Conservation (phyloP, 2,113 vertebrate genomes). For the Ophthalmolycus amberensis region DNA sequence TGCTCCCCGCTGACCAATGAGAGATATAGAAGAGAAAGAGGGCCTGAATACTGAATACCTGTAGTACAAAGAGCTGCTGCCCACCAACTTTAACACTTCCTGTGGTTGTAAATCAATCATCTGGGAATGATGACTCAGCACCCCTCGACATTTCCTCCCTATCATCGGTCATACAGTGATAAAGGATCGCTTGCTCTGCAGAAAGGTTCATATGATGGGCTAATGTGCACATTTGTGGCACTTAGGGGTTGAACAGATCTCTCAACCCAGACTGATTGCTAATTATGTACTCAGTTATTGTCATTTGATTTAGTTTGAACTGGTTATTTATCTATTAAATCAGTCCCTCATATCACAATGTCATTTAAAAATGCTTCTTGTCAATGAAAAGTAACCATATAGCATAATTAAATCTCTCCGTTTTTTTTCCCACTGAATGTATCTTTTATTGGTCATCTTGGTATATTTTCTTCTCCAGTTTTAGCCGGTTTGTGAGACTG, state of each 20-base stretch:
- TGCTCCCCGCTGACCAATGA: constrained; percentile 17
- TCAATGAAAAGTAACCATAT: background rate
- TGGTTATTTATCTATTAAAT: background rate
- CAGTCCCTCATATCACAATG: background rate
- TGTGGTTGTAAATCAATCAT: constrained; percentile 31
- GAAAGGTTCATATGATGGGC: constrained; percentile 10
- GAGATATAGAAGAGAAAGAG: background rate
- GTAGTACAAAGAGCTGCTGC: background rate
- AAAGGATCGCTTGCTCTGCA: constrained; percentile 24
- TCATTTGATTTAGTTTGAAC: background rate
- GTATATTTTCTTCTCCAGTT: background rate
- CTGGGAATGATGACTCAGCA: constrained; percentile 22
- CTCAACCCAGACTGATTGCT: background rate
- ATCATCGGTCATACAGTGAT: background rate
- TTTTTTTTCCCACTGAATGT: background rate
- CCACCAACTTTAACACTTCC: background rate
- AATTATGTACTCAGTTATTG: constrained; percentile 11
- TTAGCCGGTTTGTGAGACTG: background rate
- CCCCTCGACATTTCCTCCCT: background rate
- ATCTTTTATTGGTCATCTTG: background rate
- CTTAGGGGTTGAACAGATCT: background rate
- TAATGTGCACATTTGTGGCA: background rate
- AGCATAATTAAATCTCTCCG: background rate
- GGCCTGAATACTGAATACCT: background rate
- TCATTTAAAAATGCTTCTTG: background rate